Evolutionary conservation across 1,140 invertebrate genomes (phyloP), one percentile per base, ranked within the genome.

Genomic region (Drosophila gunungcola): DNA sequence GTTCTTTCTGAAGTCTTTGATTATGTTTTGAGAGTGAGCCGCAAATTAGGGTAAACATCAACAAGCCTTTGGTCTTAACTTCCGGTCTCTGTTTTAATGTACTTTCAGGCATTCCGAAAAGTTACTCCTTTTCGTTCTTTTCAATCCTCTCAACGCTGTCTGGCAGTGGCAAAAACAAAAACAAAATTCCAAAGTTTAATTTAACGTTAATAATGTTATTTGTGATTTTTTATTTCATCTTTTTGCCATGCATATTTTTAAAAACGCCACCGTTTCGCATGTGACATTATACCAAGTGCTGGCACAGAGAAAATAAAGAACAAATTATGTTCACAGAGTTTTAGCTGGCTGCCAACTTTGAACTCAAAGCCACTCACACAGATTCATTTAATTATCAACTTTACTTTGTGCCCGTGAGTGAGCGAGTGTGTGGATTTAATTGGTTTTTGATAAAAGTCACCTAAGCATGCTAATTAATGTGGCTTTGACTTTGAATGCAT

Each of bases 361-460:
- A 62, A 76, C 78, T 85, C 82, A 85, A 85, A 85, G 77, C 77
- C 76, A 56, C 45, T 52, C 57, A 34, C 51, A 60, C 43, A 73
- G 55, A 42, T 32, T 57, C 60, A 62, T 81, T 81, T 80, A 74
- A 83, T 86, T 88, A 76, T 78, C 79, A 83, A 82, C 74, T 78
- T 76, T 64, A 77, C 68, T 61, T 62, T 70, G 42, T 51, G 62
- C 45, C 32, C 43, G 57, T 46, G 9, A 41, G 29, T 29, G 45
- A 53, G 34, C 41, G 55, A 52, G 21, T 61, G 53, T 75, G 73
- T 57, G 62, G 65, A 74, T 69, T 89, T 89, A 89, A 89, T 89
- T 89, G 84, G 84, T 90, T 89, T 86, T 90, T 89, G 73, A 89
- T 90, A 89, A 89, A 89, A 88, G 77, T 89, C 65, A 90, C 73